These are phyloP conservation scores for Eurytemora carolleeae DNA, from an alignment of 1,140 invertebrate species.

Conservation along the genomic window DNA sequence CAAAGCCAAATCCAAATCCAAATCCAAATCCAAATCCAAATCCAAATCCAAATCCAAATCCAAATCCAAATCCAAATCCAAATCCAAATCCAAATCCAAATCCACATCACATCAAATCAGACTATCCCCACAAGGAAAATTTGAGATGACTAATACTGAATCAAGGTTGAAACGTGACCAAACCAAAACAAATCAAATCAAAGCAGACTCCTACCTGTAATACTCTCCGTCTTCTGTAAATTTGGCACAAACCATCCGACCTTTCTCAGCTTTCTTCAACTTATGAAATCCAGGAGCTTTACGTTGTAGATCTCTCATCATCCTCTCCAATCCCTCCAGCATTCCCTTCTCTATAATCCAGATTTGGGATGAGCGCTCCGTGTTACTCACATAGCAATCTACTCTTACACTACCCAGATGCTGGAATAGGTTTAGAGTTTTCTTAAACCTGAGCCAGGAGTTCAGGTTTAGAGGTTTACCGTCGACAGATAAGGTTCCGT, in stretches of 20 bases:
- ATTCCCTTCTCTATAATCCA: not conserved
- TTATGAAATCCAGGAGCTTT: not conserved
- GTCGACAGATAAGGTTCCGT: not conserved
- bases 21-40: too few species aligned
- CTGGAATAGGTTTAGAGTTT: not conserved
- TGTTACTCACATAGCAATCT: not conserved
- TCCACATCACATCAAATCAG: too few species aligned
- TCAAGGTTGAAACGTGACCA: too few species aligned
- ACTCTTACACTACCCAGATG: not conserved
- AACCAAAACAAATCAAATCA: too few species aligned
- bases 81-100: too few species aligned
- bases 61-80: too few species aligned
- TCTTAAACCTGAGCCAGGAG: not conserved
- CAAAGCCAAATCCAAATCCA: too few species aligned
- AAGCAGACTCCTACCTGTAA: not conserved
- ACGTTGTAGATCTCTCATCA: not conserved
- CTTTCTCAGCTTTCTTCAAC: not conserved
- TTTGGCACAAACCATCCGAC: not conserved
- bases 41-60: too few species aligned
- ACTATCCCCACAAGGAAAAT: too few species aligned
- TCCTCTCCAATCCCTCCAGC: not conserved
- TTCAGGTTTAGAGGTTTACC: not conserved
- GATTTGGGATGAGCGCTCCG: not conserved
- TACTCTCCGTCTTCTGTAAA: not conserved
- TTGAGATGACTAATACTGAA: too few species aligned